Percentiles rank a stretch among this genome's conserved stretches.
phyloP scores from a whole-genome alignment of 2,113 vertebrate species.

The Salvator merianae region DNA sequence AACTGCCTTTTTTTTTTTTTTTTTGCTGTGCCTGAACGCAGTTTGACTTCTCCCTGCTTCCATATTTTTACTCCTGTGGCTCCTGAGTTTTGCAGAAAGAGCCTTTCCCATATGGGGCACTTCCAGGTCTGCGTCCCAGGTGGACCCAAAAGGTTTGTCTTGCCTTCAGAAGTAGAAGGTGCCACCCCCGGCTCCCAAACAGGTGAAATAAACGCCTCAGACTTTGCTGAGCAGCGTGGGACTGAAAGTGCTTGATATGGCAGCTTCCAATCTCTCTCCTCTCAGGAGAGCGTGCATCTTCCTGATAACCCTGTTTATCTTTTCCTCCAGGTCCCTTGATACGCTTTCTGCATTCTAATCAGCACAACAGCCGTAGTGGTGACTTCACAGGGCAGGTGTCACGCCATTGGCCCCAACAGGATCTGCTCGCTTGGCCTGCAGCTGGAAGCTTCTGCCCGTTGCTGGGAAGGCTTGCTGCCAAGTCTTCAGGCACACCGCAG shows the following conservation, averaged over 20 bases:
- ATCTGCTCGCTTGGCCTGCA: not conserved
- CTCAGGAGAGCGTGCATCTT: accelerated
- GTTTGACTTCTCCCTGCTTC: not conserved
- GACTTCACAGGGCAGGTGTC: not conserved
- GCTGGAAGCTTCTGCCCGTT: not conserved
- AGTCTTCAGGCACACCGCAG: not conserved
- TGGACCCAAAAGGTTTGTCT: not conserved
- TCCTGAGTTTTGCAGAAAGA: not conserved
- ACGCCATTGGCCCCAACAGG: not conserved
- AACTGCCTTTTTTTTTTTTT: too few relatives aligned
- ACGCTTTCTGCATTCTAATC: constrained; percentile 50
- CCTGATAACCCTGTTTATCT: constrained; percentile 60
- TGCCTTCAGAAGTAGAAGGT: not conserved
- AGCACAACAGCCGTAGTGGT: accelerated
- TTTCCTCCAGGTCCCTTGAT: not conserved
- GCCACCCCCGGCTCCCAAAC: not conserved
- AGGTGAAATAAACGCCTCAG: not conserved
- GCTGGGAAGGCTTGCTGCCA: not conserved
- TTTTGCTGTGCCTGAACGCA: too few relatives aligned
- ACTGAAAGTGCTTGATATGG: not conserved
- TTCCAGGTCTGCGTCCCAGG: not conserved
- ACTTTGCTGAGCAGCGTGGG: not conserved
- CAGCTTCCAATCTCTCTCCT: not conserved
- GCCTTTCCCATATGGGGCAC: not conserved
- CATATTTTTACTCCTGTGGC: not conserved